These are phyloP conservation scores for Sternotherus odoratus DNA, from an alignment of 2,797 vertebrate species.

Conservation along the genomic window DNA sequence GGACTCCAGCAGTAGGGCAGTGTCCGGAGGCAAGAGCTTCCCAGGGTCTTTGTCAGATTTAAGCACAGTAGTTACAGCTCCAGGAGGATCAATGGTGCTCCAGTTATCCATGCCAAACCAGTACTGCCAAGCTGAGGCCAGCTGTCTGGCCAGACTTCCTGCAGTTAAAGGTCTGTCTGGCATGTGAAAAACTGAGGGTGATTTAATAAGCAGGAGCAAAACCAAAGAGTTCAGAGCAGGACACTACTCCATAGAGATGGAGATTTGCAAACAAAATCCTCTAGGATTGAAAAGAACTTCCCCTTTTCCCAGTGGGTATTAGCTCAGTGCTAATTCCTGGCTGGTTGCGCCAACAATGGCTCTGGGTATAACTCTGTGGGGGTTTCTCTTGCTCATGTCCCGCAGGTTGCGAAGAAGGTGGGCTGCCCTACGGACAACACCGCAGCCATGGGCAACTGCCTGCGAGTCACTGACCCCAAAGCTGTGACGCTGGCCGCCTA, in stretches of 20 bases:
- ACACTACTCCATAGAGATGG: no score
- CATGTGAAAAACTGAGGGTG: background rate
- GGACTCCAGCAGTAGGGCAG: background rate
- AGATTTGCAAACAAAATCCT: fast-evolving
- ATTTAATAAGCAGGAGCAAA: background rate
- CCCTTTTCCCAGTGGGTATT: fast-evolving
- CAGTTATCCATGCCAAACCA: background rate
- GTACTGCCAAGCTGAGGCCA: background rate
- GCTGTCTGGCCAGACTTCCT: no score
- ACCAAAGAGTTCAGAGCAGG: background rate
- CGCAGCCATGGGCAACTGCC: constrained; percentile 82
- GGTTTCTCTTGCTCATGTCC: background rate
- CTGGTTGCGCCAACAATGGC: fast-evolving
- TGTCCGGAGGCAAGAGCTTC: background rate
- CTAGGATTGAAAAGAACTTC: background rate
- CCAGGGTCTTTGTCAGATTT: background rate
- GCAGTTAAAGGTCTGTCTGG: background rate
- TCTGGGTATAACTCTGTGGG: background rate
- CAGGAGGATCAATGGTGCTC: background rate
- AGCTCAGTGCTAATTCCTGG: background rate
- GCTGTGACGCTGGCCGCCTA: constrained; percentile 84
- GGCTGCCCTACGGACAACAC: constrained; percentile 84
- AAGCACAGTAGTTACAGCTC: no score
- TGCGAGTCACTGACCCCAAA: constrained; percentile 84
- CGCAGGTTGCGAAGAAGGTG: constrained; percentile 84